phyloP scores from a whole-genome alignment of 2,113 vertebrate genomes.

The Ictidomys tridecemlineatus region DNA sequence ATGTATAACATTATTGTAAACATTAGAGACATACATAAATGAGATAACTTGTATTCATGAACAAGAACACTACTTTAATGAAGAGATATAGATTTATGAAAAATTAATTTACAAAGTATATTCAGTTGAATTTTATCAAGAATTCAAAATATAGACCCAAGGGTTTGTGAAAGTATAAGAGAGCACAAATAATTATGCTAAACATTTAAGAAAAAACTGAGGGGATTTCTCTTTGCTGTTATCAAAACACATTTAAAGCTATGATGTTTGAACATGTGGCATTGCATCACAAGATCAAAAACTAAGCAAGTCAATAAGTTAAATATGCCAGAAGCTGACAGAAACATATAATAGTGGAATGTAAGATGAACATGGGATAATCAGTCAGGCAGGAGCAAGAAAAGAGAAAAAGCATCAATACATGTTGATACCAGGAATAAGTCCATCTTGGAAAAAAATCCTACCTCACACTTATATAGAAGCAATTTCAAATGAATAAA shows the following conservation, averaged over 20 bases:
- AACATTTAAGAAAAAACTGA: not conserved
- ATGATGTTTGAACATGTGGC: not conserved
- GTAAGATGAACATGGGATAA: not conserved
- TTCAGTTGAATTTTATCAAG: not conserved
- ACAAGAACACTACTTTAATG: not conserved
- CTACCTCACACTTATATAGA: not conserved
- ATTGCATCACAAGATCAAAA: not conserved
- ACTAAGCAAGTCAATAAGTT: not conserved
- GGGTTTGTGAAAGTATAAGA: not conserved
- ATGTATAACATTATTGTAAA: not conserved
- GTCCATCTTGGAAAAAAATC: not conserved
- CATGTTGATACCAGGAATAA: not conserved
- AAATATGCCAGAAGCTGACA: not conserved
- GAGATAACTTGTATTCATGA: not conserved
- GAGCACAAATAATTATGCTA: not conserved
- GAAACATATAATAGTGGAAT: rapidly evolving
- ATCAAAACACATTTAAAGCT: not conserved
- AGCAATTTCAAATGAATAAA: not conserved
- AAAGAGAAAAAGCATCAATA: not conserved
- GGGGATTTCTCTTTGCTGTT: not conserved
- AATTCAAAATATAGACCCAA: not conserved
- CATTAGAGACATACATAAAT: not conserved
- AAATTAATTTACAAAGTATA: conserved; percentile 1
- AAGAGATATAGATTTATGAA: not conserved
- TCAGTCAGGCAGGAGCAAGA: too few relatives aligned